phyloP scores from a whole-genome alignment of 2,113 vertebrate species.

The Mobula birostris region DNA sequence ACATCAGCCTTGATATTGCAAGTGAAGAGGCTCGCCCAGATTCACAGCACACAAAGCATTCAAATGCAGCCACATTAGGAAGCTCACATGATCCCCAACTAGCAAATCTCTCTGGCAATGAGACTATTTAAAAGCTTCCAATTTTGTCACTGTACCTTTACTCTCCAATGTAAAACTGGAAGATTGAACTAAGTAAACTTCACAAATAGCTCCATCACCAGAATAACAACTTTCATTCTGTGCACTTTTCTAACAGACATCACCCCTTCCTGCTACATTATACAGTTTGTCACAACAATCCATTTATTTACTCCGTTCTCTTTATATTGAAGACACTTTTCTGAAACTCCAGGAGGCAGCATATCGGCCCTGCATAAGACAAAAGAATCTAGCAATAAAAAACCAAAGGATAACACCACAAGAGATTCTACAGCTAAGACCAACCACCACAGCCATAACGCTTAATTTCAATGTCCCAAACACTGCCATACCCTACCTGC shows the following conservation, averaged over 20 bases:
- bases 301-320: too few relatives aligned
- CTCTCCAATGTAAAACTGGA: not conserved
- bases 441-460: not conserved
- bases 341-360: too few relatives aligned
- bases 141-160: not conserved
- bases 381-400: not conserved
- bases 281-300: not conserved
- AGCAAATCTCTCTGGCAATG: too few relatives aligned
- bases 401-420: not conserved
- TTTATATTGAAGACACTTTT: too few relatives aligned
- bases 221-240: not conserved
- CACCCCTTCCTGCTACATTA: not conserved
- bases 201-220: not conserved
- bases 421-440: not conserved
- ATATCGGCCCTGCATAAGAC: not conserved
- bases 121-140: not conserved
- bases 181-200: not conserved
- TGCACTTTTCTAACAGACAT: too few relatives aligned
- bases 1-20: not conserved
- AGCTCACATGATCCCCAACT: not conserved
- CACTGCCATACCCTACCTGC: constrained; percentile 67
- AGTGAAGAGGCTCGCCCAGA: not conserved
- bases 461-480: not conserved
- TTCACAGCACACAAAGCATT: not conserved
- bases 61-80: not conserved